Evolutionary conservation across 2,888 invertebrate genomes (phyloP).

Genomic region (Pemphredon lugubris): DNA sequence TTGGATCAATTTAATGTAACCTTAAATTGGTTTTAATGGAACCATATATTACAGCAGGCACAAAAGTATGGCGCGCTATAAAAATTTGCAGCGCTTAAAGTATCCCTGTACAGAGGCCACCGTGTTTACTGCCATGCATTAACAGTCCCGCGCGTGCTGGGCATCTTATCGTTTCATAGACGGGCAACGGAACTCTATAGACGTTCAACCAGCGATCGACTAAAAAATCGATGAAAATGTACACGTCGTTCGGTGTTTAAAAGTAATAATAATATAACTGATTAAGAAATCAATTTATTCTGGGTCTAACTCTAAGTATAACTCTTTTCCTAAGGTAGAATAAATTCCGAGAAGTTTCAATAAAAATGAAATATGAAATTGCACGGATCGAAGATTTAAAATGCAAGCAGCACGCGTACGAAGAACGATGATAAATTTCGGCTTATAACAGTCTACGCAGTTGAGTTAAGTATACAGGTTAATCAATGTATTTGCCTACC

Average conservation of each 20-base stretch:
- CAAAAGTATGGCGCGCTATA: too few species aligned
- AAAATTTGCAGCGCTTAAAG: neutral
- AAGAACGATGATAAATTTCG: conserved; percentile 35
- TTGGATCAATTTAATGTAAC: too few species aligned
- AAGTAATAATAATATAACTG: too few species aligned
- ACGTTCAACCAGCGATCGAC: neutral
- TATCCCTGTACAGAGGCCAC: conserved; percentile 4
- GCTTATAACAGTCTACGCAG: conserved; percentile 38
- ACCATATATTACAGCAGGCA: too few species aligned
- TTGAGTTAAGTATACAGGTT: conserved; percentile 38
- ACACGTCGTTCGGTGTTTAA: too few species aligned
- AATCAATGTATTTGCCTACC: conserved; percentile 52
- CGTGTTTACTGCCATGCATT: conserved; percentile 2
- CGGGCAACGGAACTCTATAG: neutral
- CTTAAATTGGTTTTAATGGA: too few species aligned
- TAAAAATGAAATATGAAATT: neutral
- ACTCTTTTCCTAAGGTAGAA: too few species aligned
- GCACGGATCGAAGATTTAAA: neutral
- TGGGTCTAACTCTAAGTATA: too few species aligned
- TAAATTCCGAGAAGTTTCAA: neutral
- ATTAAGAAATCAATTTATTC: too few species aligned
- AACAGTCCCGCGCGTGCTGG: conserved; percentile 3
- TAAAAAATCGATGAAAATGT: neutral
- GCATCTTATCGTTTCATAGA: conserved; percentile 6
- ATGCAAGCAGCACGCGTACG: conserved; percentile 38